Evolutionary conservation across 2,113 vertebrate species (phyloP), one percentile per base, ranked within the genome.

Genomic region (Solea senegalensis): DNA sequence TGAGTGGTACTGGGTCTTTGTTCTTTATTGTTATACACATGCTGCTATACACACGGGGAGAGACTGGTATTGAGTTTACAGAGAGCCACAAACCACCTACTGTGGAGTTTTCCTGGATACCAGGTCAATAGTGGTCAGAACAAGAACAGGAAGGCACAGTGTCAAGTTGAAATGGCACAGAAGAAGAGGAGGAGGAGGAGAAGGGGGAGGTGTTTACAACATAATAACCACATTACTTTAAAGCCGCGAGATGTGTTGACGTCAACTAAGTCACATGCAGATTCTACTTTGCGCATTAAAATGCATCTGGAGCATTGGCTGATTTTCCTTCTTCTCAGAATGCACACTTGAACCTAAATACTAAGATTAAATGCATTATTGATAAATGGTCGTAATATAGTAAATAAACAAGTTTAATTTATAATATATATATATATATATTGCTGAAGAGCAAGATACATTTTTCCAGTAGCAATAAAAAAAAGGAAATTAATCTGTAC

Each of bases 11-110:
- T 83, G 72, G 81, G 50, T 81, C 62, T 86, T 84, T 83, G 58
- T 63, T 82, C 59, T 91, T 91, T 90, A 90, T 90, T 91, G 86
- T 89, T 91, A 72, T 82, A 85, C 81, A 91, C 91, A 92, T 93
- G 91, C 91, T 81, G 79, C 86, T 88, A 76, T 88, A 90, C 79
- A 91, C 80, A 86, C 46, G 10, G 71, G 80, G 74, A 85, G 50
- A 85, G 65, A 86, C 66, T 28, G 58, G 68, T 74, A 72, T 67
- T 74, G 69, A 83, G 86, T 80, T 82, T 86, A 85, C 78, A 80
- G 71, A 78, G 81, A 88, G 81, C 72, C 76, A 89, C 69, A 72
- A 80, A 85, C 87, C 84, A 89, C 83, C 85, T 74, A 81, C 65
- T 83, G 81, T 81, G 80, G 79, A 72, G 65, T 86, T 78, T 72